Conservation (phyloP, 2,113 vertebrate genomes). For the Ptilorrhoa leucosticta region DNA sequence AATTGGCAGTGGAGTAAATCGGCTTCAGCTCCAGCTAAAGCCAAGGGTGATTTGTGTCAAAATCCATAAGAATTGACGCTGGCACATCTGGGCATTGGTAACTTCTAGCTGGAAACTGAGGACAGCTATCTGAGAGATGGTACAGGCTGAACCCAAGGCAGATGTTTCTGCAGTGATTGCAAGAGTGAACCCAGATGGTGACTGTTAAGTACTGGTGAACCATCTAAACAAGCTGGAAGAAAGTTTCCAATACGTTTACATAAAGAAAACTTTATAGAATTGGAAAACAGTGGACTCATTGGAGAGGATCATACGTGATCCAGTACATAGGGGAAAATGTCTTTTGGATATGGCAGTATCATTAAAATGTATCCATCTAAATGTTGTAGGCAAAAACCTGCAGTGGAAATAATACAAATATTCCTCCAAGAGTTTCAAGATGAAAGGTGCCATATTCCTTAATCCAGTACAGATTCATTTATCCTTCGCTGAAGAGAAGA, state of each 20-base stretch:
- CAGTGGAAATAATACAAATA: not conserved
- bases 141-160: not conserved
- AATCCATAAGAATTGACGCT: rapidly evolving
- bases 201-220: not conserved
- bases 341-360: not conserved
- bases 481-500: not conserved
- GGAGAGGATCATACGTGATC: not conserved
- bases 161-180: not conserved
- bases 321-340: not conserved
- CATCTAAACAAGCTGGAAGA: not conserved
- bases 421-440: not conserved
- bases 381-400: not conserved
- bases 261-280: not conserved
- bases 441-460: not conserved
- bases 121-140: not conserved
- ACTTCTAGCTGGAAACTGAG: not conserved
- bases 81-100: not conserved
- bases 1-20: rapidly evolving
- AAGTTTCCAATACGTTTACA: not conserved
- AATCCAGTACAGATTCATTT: not conserved
- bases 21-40: not conserved
- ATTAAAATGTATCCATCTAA: not conserved
- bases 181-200: rapidly evolving
- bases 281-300: not conserved
- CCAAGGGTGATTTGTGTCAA: not conserved